Percentiles rank a stretch among this genome's conserved stretches.
Evolutionary conservation across 1,140 invertebrate genomes (phyloP).

Genomic region (Microvelia longipes): DNA sequence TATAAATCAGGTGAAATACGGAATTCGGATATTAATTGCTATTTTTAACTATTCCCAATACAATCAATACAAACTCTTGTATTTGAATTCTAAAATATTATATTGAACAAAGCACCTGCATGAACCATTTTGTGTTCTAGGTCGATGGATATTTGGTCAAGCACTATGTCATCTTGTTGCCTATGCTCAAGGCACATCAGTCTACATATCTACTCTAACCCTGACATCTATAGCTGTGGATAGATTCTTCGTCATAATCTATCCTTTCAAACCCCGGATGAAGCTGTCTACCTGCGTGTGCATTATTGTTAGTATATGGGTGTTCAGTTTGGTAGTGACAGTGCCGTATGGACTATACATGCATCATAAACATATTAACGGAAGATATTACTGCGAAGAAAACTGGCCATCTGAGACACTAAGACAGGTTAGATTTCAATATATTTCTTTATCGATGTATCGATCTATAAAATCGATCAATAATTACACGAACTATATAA

Average conservation of each 20-base stretch:
- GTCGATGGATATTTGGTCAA: constrained; percentile 75
- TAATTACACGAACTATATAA: no score
- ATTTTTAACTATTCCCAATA: no score
- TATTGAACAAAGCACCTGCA: no score
- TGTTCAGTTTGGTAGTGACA: constrained; percentile 69
- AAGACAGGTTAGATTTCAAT: constrained; percentile 31
- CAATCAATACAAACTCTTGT: no score
- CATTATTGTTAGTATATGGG: constrained; percentile 81
- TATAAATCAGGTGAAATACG: no score
- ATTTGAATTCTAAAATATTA: no score
- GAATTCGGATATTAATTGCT: no score
- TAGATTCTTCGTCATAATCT: constrained; percentile 90
- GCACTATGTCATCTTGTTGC: constrained; percentile 82
- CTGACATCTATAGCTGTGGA: constrained; percentile 93
- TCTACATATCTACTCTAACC: constrained; percentile 92
- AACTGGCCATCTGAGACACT: constrained; percentile 69
- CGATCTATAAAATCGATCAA: no score
- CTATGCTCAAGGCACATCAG: constrained; percentile 76
- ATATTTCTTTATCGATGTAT: neutral
- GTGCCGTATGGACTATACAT: constrained; percentile 86
- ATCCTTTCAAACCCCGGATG: constrained; percentile 85
- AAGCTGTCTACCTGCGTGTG: constrained; percentile 62
- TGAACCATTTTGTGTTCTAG: constrained; percentile 18
- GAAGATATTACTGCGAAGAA: constrained; percentile 63
- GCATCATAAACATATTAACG: constrained; percentile 31